A percentile compares a stretch with the other conserved stretches of the same genome.
These are phyloP conservation scores for Oriolus oriolus DNA, from an alignment of 2,113 vertebrate genomes.

Conservation along the genomic window DNA sequence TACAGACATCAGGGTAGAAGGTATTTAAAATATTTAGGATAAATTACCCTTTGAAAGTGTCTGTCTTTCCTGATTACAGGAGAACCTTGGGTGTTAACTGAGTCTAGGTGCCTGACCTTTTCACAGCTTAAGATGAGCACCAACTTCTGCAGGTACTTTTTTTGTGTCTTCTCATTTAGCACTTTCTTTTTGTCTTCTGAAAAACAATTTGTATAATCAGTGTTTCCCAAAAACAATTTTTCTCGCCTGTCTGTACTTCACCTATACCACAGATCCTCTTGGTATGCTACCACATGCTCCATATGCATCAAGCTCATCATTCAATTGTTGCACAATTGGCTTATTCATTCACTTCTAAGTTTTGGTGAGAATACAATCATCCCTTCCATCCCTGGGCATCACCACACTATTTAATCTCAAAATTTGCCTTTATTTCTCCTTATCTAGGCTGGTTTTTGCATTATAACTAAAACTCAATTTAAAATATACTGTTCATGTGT, in stretches of 20 bases:
- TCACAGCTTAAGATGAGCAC: neutral
- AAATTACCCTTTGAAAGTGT: neutral
- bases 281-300: neutral
- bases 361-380: neutral
- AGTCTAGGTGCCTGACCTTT: neutral
- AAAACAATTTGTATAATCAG: neutral
- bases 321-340: neutral
- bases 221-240: neutral
- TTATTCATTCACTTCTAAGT: neutral
- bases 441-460: neutral
- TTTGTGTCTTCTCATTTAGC: neutral
- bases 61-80: neutral
- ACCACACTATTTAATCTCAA: neutral
- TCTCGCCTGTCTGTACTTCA: too few species aligned
- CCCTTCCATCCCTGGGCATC: neutral
- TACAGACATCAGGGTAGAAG: neutral
- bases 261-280: neutral
- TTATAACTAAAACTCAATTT: neutral
- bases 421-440: neutral
- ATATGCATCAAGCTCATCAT: neutral
- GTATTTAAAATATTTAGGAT: neutral
- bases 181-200: neutral
- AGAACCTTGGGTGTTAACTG: neutral
- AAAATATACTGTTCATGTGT: neutral
- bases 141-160: neutral